These are phyloP conservation scores for Grallaria varia DNA, from an alignment of 2,113 vertebrate species.

Conservation along the genomic window DNA sequence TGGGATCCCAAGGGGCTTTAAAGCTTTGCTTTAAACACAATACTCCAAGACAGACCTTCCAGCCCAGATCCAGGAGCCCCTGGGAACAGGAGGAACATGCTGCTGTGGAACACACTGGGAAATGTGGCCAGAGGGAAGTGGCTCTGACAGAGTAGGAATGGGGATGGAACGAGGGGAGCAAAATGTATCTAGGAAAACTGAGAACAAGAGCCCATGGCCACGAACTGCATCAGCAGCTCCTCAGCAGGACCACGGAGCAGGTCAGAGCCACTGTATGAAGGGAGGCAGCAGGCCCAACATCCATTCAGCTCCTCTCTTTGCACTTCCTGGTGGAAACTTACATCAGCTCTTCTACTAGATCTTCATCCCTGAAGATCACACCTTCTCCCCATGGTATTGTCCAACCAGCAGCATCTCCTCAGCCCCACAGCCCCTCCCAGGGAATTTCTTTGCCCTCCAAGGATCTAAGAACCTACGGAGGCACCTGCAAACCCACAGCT, in stretches of 20 bases:
- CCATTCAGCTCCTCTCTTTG: neutral
- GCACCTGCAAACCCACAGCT: neutral
- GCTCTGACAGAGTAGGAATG: neutral
- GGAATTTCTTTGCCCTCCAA: neutral
- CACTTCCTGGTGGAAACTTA: neutral
- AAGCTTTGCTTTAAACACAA: neutral
- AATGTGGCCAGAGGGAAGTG: neutral
- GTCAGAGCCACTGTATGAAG: accelerated
- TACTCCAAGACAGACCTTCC: neutral
- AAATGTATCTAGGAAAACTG: accelerated
- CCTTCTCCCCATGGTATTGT: accelerated
- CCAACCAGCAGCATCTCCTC: neutral
- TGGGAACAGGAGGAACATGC: neutral
- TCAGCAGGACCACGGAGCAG: neutral
- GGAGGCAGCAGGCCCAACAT: neutral
- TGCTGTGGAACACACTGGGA: neutral
- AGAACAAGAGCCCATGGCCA: neutral
- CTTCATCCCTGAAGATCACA: neutral
- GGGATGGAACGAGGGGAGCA: neutral
- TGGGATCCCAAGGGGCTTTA: neutral
- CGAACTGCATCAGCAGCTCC: neutral
- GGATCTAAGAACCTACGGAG: neutral
- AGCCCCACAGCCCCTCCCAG: neutral
- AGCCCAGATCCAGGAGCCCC: neutral
- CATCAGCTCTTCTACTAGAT: neutral